Evolutionary conservation across 1,140 invertebrate genomes (phyloP), one percentile per base, ranked within the genome.

Genomic region (Euura saliciscinereae): DNA sequence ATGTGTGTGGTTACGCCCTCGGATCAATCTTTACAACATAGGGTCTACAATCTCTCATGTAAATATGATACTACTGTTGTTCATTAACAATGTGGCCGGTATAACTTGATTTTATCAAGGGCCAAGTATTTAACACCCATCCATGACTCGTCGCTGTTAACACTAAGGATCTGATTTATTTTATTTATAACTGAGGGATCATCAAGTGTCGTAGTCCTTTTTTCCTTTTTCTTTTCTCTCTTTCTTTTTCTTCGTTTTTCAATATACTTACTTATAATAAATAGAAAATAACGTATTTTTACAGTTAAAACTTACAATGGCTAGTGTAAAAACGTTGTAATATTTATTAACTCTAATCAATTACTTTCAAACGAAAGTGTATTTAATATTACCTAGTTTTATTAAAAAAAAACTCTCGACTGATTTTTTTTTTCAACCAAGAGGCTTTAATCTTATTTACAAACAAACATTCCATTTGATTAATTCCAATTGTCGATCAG

Each of bases 1-100:
- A 74, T 72, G 78, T 80, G 79, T 82, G 83, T 83, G 81, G 81
- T 59, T 82, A 69, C 79, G 82, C 81, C 76, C 78, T 83, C 83
- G 82, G 82, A 83, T 72, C 71, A 80, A 59, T 59, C 13, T 11
- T 59, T 59, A 10, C 13, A 1, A 69, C 43, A 44, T 44, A 69
- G 44, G 28, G 68, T 69, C 45, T 28, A 69, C 45, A 8, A 69
- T 44, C 13, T 4, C 51, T 59, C 13, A 11, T 59, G 3, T 59
- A 59, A 59, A 59, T 59, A 59, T 5, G 51, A 3, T 11, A n/a
- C 51, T 59, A n/a, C 13, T 59, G 10, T 59, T 3, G 6, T 59
- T 28, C 28, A 28, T 59, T 2, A 59, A 6, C 13, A 59, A 8
- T 59, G 10, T 59, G 51, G 51, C 51, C 51, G 3, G 10, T 6